These are phyloP conservation scores for Ageneiosus marmoratus DNA, from an alignment of 2,113 vertebrate species.

Conservation along the genomic window DNA sequence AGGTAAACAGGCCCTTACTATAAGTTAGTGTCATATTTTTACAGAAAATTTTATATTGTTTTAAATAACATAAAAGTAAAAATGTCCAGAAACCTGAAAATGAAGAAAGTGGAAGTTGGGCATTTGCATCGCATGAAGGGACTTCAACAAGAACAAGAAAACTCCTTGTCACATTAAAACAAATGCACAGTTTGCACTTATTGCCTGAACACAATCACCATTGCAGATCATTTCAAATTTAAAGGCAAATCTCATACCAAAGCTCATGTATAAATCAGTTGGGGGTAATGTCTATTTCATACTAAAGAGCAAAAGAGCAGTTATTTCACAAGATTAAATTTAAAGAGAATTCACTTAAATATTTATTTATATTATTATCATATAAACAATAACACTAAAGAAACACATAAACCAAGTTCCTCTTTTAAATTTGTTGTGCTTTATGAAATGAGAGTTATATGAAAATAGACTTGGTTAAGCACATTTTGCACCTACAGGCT, in stretches of 20 bases:
- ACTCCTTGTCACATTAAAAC: slow-evolving; percentile 8
- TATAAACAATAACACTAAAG: slow-evolving; percentile 29
- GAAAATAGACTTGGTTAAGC: slow-evolving; percentile 36
- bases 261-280: slow-evolving; percentile 35
- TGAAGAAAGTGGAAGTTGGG: slow-evolving; percentile 25
- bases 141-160: slow-evolving; percentile 2
- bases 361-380: slow-evolving; percentile 22
- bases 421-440: slow-evolving; percentile 51
- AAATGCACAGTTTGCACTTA: slow-evolving; percentile 38
- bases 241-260: slow-evolving; percentile 39
- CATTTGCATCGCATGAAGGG: slow-evolving; percentile 34
- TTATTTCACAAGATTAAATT: slow-evolving; percentile 21
- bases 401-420: slow-evolving; percentile 34
- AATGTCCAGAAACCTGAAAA: slow-evolving; percentile 3
- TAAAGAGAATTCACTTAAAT: slow-evolving; percentile 23
- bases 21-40: slow-evolving; percentile 42
- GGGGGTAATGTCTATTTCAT: slow-evolving; percentile 21
- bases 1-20: slow-evolving; percentile 26
- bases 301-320: slow-evolving; percentile 18
- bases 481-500: slow-evolving; percentile 46
- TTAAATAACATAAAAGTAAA: slow-evolving; percentile 30
- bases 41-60: slow-evolving; percentile 20
- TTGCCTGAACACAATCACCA: slow-evolving; percentile 43
- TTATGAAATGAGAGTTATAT: slow-evolving; percentile 47
- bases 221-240: slow-evolving; percentile 22